These are phyloP conservation scores for Bos indicus DNA, from an alignment of 2,113 vertebrate species.

Conservation along the genomic window DNA sequence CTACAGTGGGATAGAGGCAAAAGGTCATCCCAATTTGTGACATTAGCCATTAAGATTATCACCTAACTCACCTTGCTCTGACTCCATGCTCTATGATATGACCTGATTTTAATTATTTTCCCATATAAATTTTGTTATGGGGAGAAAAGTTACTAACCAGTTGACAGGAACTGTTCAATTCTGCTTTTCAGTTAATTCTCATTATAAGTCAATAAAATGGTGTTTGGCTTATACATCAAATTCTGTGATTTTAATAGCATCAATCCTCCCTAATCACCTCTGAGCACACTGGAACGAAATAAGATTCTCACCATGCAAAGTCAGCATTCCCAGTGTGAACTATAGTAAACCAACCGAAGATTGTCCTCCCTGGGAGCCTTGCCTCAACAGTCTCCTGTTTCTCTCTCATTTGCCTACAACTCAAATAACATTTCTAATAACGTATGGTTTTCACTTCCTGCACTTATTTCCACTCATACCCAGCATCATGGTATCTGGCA, in stretches of 20 bases:
- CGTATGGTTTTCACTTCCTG: not conserved
- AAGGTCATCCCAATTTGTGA: not conserved
- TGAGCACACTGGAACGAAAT: not conserved
- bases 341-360: not conserved
- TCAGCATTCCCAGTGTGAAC: not conserved
- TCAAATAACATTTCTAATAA: conserved; percentile 2
- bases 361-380: not conserved
- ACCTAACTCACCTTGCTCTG: not conserved
- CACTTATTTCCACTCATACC: not conserved
- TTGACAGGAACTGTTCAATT: not conserved
- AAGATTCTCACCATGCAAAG: not conserved
- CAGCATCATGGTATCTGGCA: not conserved
- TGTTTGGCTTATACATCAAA: not conserved
- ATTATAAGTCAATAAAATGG: conserved; percentile 6
- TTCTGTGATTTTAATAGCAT: conserved; percentile 13
- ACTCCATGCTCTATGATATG: not conserved
- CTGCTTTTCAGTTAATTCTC: conserved; percentile 19
- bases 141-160: not conserved
- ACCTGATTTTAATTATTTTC: not conserved
- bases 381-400: not conserved
- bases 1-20: not conserved
- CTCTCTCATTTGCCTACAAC: not conserved
- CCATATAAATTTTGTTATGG: not conserved
- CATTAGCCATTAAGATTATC: not conserved
- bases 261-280: not conserved